Evolutionary conservation across 2,888 invertebrate species (phyloP).

Genomic region (Cancer borealis): DNA sequence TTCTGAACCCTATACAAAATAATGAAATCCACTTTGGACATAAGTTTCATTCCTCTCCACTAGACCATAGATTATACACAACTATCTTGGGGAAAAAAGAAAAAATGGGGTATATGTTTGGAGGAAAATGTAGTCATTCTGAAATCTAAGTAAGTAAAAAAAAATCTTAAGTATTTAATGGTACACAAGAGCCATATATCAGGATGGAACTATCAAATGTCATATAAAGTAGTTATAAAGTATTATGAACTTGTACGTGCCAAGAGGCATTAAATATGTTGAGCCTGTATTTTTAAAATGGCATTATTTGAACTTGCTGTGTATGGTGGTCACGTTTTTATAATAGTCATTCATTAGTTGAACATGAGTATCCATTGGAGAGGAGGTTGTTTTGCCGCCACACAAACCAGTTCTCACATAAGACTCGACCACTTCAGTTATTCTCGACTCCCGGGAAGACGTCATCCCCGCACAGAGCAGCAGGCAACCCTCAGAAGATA

Average conservation of each 20-base stretch:
- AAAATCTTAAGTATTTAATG: too few relatives aligned
- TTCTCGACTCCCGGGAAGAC: constrained; percentile 9
- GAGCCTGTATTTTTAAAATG: too few relatives aligned
- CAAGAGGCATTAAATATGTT: too few relatives aligned
- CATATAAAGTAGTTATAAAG: too few relatives aligned
- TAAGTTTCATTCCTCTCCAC: not conserved
- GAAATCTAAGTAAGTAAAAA: too few relatives aligned
- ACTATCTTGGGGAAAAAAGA: not conserved
- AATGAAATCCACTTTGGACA: not conserved
- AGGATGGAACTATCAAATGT: too few relatives aligned
- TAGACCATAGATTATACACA: not conserved
- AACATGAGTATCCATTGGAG: not conserved
- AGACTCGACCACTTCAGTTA: not conserved
- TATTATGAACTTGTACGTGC: too few relatives aligned
- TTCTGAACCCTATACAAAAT: too few relatives aligned
- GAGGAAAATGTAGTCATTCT: too few relatives aligned
- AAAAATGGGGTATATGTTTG: not conserved
- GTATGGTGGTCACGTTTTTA: not conserved
- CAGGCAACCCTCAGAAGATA: not conserved
- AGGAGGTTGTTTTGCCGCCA: not conserved
- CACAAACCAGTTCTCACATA: not conserved
- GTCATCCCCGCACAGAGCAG: not conserved
- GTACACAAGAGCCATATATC: too few relatives aligned
- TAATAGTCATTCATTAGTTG: not conserved
- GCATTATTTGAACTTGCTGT: too few relatives aligned